Percentiles rank a stretch among this genome's conserved stretches.
These are phyloP conservation scores for Aspidapion aeneum DNA, from an alignment of 2,888 invertebrate species.

Conservation along the genomic window DNA sequence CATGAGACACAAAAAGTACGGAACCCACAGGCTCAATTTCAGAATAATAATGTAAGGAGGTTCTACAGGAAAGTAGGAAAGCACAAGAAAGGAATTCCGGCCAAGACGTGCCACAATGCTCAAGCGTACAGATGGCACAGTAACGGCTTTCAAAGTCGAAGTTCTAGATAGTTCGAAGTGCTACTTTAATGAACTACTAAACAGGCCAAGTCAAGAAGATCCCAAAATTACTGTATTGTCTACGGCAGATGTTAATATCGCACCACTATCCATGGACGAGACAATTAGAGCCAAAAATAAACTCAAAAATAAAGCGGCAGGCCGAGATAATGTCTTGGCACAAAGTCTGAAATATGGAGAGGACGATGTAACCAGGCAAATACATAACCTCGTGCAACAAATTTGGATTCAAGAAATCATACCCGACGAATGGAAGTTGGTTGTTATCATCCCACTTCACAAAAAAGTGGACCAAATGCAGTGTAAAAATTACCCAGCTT, in stretches of 20 bases:
- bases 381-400: too few species aligned
- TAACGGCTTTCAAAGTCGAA: neutral
- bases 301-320: slow-evolving; percentile 3
- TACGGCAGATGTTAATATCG: slow-evolving; percentile 2
- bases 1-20: neutral
- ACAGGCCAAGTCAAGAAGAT: neutral
- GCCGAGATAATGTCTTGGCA: neutral
- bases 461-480: slow-evolving; percentile 7
- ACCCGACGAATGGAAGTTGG: slow-evolving; percentile 2
- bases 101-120: neutral
- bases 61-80: too few species aligned
- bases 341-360: neutral
- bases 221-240: neutral
- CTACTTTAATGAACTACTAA: neutral
- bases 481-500: slow-evolving; percentile 5
- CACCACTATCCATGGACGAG: neutral
- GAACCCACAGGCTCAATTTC: neutral
- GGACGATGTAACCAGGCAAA: too few species aligned
- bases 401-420: neutral
- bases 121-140: neutral
- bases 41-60: neutral
- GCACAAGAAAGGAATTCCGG: too few species aligned
- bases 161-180: neutral
- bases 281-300: slow-evolving; percentile 1
- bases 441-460: slow-evolving; percentile 9